Conservation (phyloP, 1,140 invertebrate species). For the Heliconius hermathena region DNA sequence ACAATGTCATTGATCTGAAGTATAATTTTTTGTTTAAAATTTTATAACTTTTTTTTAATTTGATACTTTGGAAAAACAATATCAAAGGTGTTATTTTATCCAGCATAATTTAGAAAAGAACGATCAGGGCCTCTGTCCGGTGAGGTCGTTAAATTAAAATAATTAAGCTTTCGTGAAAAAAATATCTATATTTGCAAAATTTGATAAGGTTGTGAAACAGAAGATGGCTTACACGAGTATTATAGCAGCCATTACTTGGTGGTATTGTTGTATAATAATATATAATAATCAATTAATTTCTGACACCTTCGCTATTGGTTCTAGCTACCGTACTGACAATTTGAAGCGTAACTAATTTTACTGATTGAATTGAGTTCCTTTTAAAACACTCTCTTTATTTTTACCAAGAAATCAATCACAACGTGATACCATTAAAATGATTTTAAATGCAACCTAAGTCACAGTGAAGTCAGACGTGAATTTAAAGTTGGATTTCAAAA, state of each 20-base stretch:
- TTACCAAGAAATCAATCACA: slow-evolving; percentile 60
- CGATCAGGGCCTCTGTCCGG: slow-evolving; percentile 64
- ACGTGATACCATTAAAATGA: slow-evolving; percentile 45
- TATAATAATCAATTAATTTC: not conserved
- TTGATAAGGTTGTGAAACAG: slow-evolving; percentile 68
- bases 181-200: slow-evolving; percentile 47
- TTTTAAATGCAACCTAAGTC: not conserved
- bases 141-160: slow-evolving; percentile 60
- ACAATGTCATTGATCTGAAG: slow-evolving; percentile 55
- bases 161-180: slow-evolving; percentile 55
- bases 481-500: not conserved
- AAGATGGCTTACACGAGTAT: slow-evolving; percentile 33
- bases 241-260: too few species aligned
- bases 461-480: not conserved
- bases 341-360: slow-evolving; percentile 59
- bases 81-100: slow-evolving; percentile 40
- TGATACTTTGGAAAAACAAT: slow-evolving; percentile 52
- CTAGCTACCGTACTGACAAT: slow-evolving; percentile 46
- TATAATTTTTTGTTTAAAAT: slow-evolving; percentile 46
- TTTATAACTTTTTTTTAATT: slow-evolving; percentile 44
- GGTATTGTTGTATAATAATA: not conserved
- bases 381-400: slow-evolving; percentile 56
- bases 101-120: slow-evolving; percentile 38
- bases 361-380: slow-evolving; percentile 69
- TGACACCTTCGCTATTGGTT: slow-evolving; percentile 11